Conservation (phyloP, 2,797 vertebrate genomes). For the Limosa lapponica region DNA sequence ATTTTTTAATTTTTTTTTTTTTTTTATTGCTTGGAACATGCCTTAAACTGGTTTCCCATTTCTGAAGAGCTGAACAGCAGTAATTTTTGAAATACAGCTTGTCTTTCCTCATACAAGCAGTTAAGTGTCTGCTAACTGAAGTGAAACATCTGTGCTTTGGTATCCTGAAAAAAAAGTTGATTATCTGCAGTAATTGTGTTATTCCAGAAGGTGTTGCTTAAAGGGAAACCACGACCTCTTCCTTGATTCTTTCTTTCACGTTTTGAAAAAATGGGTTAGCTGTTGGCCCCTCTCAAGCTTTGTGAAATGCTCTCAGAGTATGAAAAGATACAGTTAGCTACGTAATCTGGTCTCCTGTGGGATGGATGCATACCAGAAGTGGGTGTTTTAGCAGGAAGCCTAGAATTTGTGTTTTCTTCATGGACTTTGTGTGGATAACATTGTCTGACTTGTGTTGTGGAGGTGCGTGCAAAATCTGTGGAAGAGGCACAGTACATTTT, state of each 20-base stretch:
- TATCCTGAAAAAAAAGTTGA: not conserved
- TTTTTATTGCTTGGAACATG: not conserved
- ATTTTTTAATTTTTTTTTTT: not conserved
- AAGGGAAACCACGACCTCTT: not conserved
- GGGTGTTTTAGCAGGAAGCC: not conserved
- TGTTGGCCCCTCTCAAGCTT: not conserved
- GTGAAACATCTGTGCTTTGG: not conserved
- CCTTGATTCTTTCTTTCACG: rapidly evolving
- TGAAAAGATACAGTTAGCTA: rapidly evolving
- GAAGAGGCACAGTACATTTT: not conserved
- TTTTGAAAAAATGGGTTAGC: not conserved
- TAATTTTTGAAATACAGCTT: not conserved
- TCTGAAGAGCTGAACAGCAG: not conserved
- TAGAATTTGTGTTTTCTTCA: not conserved
- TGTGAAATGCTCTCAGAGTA: not conserved
- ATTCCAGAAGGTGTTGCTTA: not conserved
- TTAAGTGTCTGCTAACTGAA: not conserved
- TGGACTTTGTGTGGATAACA: not conserved
- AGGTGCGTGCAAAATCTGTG: not conserved
- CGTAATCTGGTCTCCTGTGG: rapidly evolving
- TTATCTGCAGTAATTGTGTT: not conserved
- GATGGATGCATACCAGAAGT: not conserved
- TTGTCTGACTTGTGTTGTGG: not conserved
- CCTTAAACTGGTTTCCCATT: not conserved
- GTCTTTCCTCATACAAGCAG: not conserved